phyloP scores from a whole-genome alignment of 2,797 vertebrate genomes.

The Myotis planiceps region DNA sequence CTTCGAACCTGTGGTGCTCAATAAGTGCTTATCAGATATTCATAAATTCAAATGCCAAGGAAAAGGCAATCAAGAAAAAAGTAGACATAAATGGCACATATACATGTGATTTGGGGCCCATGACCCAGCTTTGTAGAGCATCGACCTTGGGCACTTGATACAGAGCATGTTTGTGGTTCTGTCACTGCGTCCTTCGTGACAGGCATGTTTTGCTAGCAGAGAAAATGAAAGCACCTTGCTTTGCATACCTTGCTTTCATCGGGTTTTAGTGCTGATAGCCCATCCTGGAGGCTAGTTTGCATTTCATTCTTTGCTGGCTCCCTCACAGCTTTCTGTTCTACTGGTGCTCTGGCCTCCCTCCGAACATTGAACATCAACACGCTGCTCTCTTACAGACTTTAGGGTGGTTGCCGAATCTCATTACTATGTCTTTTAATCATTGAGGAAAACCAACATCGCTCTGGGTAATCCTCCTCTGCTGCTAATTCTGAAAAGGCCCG shows the following conservation, averaged over 20 bases:
- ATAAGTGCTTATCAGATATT: background rate
- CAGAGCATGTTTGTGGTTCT: background rate
- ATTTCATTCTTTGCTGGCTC: background rate
- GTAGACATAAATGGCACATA: too few species aligned
- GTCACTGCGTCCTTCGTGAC: background rate
- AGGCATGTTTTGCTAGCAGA: background rate
- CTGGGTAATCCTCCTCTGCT: conserved; percentile 43
- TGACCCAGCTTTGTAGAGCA: background rate
- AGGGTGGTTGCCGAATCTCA: background rate
- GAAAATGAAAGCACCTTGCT: background rate
- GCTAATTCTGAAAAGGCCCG: conserved; percentile 64
- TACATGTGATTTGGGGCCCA: background rate
- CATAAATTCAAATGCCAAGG: background rate
- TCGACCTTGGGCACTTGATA: background rate
- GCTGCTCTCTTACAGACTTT: background rate
- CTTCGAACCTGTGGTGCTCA: background rate
- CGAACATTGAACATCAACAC: background rate
- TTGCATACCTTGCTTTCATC: background rate
- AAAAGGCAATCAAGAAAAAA: background rate
- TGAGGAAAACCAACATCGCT: conserved; percentile 35
- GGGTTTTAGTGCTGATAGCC: background rate
- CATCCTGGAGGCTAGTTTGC: background rate
- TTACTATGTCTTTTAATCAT: background rate
- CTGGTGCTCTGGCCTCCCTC: background rate
- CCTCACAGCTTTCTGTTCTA: background rate